Conservation (phyloP, 2,888 invertebrate genomes). For the Mayetiola destructor region DNA sequence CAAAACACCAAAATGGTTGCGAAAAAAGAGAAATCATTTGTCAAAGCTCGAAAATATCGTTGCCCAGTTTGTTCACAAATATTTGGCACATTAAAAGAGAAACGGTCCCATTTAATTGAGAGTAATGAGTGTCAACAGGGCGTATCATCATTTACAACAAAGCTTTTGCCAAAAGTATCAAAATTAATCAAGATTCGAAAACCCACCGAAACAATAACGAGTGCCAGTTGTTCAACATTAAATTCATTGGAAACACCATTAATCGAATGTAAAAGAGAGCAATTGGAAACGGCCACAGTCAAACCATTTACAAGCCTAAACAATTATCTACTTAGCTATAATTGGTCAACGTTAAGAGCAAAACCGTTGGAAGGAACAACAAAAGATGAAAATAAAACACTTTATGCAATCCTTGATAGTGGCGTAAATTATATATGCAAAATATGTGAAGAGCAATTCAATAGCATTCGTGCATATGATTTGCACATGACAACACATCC, state of each 20-base stretch:
- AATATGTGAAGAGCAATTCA: slow-evolving; percentile 51
- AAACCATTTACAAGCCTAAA: neutral
- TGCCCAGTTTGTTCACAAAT: slow-evolving; percentile 31
- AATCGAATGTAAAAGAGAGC: slow-evolving; percentile 2
- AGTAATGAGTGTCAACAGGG: slow-evolving; percentile 29
- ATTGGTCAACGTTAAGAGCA: slow-evolving; percentile 1
- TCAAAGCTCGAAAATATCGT: slow-evolving; percentile 27
- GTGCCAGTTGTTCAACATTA: slow-evolving; percentile 2
- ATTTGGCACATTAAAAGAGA: slow-evolving; percentile 31
- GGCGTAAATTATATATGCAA: slow-evolving; percentile 35
- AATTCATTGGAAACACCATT: neutral
- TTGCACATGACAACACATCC: slow-evolving; percentile 67
- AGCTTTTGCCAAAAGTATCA: slow-evolving; percentile 17
- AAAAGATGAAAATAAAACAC: slow-evolving; percentile 24
- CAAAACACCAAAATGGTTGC: neutral
- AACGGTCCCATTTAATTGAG: slow-evolving; percentile 31
- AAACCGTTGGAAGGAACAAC: neutral
- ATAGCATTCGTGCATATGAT: slow-evolving; percentile 51
- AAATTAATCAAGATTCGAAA: slow-evolving; percentile 19
- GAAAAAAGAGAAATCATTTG: neutral
- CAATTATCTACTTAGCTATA: slow-evolving; percentile 10
- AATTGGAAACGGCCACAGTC: neutral
- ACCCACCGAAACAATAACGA: slow-evolving; percentile 13
- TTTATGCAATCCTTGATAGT: slow-evolving; percentile 28
- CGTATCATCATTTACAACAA: neutral